These are phyloP conservation scores for Agriopis aurantiaria DNA, from an alignment of 2,888 invertebrate species.

Conservation along the genomic window DNA sequence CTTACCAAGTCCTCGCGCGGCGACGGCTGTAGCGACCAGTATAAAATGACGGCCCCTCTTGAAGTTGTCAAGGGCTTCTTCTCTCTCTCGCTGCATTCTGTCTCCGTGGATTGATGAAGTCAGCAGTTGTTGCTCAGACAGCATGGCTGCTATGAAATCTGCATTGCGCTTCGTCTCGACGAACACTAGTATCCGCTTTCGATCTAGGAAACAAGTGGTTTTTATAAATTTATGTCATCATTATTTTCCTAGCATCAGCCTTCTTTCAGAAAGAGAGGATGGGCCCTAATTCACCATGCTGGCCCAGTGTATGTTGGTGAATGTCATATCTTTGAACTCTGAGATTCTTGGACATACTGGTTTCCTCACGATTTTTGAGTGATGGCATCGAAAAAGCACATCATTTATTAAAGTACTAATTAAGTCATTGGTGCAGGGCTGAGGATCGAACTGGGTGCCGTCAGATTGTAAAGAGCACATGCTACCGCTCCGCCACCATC, in stretches of 20 bases:
- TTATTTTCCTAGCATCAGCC: neutral
- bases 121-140: slow-evolving; percentile 92
- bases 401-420: too few relatives aligned
- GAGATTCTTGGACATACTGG: too few relatives aligned
- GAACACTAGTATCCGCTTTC: slow-evolving; percentile 91
- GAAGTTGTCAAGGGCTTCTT: slow-evolving; percentile 97
- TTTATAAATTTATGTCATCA: neutral
- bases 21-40: slow-evolving; percentile 97
- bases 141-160: slow-evolving; percentile 94
- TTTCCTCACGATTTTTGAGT: too few relatives aligned
- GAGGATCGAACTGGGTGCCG: too few relatives aligned
- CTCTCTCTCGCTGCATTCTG: slow-evolving; percentile 97
- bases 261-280: too few relatives aligned
- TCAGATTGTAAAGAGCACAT: too few relatives aligned
- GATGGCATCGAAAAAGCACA: too few relatives aligned
- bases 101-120: slow-evolving; percentile 99
- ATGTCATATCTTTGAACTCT: too few relatives aligned
- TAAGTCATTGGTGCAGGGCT: too few relatives aligned
- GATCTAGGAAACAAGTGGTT: slow-evolving; percentile 54
- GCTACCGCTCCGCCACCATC: too few relatives aligned
- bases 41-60: slow-evolving; percentile 91
- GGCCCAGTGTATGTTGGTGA: too few relatives aligned
- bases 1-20: slow-evolving; percentile 94
- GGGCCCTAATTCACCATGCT: too few relatives aligned
- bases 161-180: slow-evolving; percentile 96